Base-by-base conservation (phyloP, 92 coral and sea anemone species). In the Zoanthus gigantus region DNA sequence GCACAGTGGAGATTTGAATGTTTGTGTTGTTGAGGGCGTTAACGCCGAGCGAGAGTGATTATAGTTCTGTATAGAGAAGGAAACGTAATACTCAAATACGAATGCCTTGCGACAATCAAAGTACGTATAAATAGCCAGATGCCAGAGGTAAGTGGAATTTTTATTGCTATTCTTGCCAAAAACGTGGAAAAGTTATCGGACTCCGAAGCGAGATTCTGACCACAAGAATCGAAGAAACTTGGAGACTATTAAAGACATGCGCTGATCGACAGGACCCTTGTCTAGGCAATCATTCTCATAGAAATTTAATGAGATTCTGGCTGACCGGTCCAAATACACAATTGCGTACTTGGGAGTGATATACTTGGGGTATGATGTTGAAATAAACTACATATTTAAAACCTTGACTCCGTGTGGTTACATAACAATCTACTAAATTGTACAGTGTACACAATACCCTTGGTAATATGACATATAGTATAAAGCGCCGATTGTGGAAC, bases 371-470 rank as follows among this genome's bases (percentile, higher is more conserved):
- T 53, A 14, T 53, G 58, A 53, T 53, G 58, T 53, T 53, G 58
- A 53, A 53, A 53, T 53, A 53, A 53, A 53, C 58, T 53, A 53
- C 58, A 53, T 53, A 53, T 53, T 53, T 16, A 23, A 2, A 42
- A 72, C 76, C 52, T 72, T 72, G 76, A 72, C 76, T 72, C 29
- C 76, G 76, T 72, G 76, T 72, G 53, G 32, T 37, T 72, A 72
- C 76, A 72, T 72, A 72, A 72, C 76, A 72, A 72, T 65, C 28
- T 37, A 37, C 42, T 37, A 2, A 23, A 23, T 23, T 23, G 23
- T 23, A 23, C 23, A 23, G 23, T 23, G 23, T 61, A 61, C 69
- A 6, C 16, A 65, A 65, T 16, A 65, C 18, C 45, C 76, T 72
- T 72, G 53, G 76, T 72, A 72, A 72, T 72, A 31, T 29, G 76